Conservation (phyloP, 30 jellyfish, hydroid and myxozoan species). For the Mastigias papua region DNA sequence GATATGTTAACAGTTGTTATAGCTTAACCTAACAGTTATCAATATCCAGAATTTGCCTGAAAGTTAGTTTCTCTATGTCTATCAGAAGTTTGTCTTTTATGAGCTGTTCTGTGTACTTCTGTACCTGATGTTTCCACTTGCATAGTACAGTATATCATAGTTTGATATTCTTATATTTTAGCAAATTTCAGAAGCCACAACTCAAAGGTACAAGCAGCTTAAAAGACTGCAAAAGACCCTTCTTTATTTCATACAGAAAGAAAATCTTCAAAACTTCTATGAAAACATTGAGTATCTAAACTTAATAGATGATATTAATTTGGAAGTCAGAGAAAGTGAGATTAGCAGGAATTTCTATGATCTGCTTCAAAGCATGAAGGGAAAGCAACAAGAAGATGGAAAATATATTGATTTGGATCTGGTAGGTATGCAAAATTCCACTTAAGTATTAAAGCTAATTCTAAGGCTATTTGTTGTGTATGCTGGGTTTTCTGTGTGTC, state of each 20-base stretch:
- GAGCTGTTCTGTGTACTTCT: no score
- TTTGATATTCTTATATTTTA: not conserved
- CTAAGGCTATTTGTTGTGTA: no score
- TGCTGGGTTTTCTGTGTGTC: no score
- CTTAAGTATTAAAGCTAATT: no score
- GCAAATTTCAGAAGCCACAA: conserved; percentile 39
- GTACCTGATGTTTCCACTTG: no score
- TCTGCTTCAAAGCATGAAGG: conserved; percentile 13
- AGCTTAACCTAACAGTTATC: no score
- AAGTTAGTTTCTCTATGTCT: no score
- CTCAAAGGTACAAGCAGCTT: conserved; percentile 24
- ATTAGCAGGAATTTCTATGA: not conserved
- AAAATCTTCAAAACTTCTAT: not conserved
- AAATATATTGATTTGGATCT: conserved; percentile 64
- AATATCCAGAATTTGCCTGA: no score
- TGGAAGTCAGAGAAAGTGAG: conserved; percentile 12
- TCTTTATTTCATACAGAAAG: conserved; percentile 16
- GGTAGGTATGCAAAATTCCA: not conserved
- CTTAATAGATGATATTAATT: conserved; percentile 19
- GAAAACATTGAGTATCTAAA: conserved; percentile 26
- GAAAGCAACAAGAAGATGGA: not conserved
- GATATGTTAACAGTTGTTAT: no score
- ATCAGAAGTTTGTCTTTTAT: no score
- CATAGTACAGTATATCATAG: no score
- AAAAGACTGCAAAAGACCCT: conserved; percentile 48